Conservation (phyloP, 2,113 vertebrate species). For the Eudyptes chrysolophus region DNA sequence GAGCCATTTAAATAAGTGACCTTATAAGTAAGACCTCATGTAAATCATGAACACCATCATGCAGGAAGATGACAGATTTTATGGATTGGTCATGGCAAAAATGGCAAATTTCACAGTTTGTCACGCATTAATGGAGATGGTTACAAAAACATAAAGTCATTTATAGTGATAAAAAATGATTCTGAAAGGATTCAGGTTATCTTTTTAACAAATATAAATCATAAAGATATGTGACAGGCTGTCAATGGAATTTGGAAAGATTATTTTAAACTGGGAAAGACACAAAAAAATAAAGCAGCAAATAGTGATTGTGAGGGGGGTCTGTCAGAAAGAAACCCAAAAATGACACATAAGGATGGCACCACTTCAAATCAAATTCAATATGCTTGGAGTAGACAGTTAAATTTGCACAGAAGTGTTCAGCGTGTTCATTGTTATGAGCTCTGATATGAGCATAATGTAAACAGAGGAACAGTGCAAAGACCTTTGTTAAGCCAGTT, state of each 20-base stretch:
- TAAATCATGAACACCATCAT: background rate
- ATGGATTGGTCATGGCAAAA: conserved; percentile 41
- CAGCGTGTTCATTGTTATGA: background rate
- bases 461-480: background rate
- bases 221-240: background rate
- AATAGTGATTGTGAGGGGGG: background rate
- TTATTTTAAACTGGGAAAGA: background rate
- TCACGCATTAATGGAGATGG: conserved; percentile 14
- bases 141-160: conserved; percentile 24
- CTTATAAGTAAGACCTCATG: background rate
- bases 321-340: background rate
- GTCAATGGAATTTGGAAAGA: background rate
- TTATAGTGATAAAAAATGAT: background rate
- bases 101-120: conserved; percentile 37
- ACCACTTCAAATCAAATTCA: background rate
- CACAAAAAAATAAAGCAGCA: background rate
- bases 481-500: background rate
- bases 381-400: background rate
- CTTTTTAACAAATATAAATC: conserved; percentile 1
- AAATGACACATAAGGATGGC: background rate
- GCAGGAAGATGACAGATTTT: conserved; percentile 24
- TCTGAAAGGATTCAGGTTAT: background rate
- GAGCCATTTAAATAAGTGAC: conserved; percentile 16
- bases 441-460: background rate
- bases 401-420: background rate